A percentile compares a stretch with the other conserved stretches of the same genome.
Conservation (phyloP, 2,113 vertebrate species). For the Sula dactylatra region DNA sequence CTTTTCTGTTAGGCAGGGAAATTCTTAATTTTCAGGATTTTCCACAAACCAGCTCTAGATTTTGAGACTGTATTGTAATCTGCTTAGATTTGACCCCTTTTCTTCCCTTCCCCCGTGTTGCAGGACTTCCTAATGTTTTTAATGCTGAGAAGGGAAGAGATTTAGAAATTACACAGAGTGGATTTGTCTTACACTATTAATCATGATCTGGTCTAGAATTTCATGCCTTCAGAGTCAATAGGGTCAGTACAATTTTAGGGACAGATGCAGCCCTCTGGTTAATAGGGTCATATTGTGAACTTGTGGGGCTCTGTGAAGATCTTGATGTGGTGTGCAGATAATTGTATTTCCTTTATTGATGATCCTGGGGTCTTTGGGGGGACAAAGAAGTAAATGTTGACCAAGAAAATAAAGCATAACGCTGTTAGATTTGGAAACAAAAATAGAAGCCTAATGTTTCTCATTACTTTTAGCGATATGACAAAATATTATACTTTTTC, state of each 20-base stretch:
- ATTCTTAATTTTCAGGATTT: not conserved
- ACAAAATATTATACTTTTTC: not conserved
- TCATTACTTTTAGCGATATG: not conserved
- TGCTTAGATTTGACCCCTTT: not conserved
- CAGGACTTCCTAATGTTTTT: not conserved
- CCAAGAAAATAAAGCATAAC: not conserved
- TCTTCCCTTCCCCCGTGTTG: not conserved
- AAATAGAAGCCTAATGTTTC: not conserved
- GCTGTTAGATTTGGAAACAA: not conserved
- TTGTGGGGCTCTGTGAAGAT: not conserved
- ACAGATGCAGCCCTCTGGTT: not conserved
- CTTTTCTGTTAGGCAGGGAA: not conserved
- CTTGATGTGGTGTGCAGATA: not conserved
- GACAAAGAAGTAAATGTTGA: not conserved
- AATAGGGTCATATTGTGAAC: not conserved
- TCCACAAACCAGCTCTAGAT: not conserved
- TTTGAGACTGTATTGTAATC: not conserved
- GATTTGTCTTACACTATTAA: not conserved
- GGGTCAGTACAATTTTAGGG: not conserved
- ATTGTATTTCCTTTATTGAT: not conserved
- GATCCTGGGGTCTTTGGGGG: not conserved
- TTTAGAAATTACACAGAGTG: not conserved
- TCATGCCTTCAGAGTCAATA: not conserved
- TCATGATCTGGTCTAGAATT: not conserved
- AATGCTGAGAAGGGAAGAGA: not conserved